Conservation (phyloP, 2,113 vertebrate genomes). For the Alectura lathami region DNA sequence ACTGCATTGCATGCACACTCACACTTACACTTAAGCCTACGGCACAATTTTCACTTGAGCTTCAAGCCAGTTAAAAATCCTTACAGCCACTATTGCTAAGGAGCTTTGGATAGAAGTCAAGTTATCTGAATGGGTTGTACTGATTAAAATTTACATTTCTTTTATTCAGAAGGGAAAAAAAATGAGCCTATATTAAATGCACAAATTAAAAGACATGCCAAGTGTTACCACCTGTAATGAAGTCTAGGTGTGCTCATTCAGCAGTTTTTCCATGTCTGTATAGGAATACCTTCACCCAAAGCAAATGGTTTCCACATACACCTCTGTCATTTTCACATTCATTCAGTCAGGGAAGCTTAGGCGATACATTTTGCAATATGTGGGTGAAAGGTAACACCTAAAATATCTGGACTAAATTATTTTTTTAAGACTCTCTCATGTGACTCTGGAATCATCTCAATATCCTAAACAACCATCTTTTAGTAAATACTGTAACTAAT, state of each 20-base stretch:
- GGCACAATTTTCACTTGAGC: not conserved
- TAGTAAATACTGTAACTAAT: not conserved
- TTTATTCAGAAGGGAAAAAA: not conserved
- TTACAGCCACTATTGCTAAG: not conserved
- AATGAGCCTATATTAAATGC: not conserved
- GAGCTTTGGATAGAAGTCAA: not conserved
- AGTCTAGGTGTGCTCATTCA: not conserved
- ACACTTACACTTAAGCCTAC: fast-evolving
- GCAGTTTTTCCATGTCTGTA: not conserved
- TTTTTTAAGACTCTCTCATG: not conserved
- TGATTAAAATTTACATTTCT: not conserved
- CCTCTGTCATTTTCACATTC: not conserved
- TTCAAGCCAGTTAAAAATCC: not conserved
- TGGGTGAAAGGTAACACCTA: not conserved
- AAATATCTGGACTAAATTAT: not conserved
- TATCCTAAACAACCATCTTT: not conserved
- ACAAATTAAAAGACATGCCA: not conserved
- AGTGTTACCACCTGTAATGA: not conserved
- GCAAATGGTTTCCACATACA: not conserved
- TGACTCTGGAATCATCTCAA: not conserved
- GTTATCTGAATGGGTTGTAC: not conserved
- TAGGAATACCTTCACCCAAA: not conserved
- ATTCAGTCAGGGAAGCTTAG: not conserved
- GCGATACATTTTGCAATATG: not conserved
- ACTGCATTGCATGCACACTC: fast-evolving